phyloP scores from a whole-genome alignment of 2,113 vertebrate species.

The Gallinago paraguaiae region DNA sequence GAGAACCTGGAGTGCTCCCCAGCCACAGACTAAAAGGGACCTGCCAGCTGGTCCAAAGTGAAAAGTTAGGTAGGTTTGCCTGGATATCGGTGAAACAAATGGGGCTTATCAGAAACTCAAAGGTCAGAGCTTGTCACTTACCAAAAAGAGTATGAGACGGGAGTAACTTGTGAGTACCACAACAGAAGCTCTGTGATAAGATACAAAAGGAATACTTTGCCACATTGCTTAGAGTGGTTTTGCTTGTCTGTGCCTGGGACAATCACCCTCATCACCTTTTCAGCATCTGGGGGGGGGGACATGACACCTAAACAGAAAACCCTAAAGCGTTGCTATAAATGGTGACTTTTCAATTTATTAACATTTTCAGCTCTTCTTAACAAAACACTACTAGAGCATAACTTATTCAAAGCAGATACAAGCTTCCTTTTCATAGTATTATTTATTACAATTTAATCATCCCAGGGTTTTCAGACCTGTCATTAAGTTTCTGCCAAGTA shows the following conservation, averaged over 20 bases:
- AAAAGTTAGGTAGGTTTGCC: background rate
- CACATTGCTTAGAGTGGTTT: background rate
- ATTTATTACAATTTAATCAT: background rate
- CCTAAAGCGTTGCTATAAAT: background rate
- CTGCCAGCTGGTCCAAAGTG: background rate
- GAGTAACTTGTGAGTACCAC: background rate
- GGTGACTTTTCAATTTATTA: background rate
- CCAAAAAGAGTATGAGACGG: background rate
- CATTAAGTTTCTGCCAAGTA: background rate
- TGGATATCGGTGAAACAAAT: background rate
- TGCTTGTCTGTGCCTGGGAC: background rate
- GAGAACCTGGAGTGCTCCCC: background rate
- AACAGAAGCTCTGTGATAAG: background rate
- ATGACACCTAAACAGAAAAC: background rate
- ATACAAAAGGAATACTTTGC: background rate
- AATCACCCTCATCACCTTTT: background rate
- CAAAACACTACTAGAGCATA: background rate
- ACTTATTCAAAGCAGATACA: background rate
- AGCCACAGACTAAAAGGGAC: background rate
- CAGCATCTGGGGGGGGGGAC: background rate
- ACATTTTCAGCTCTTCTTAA: background rate
- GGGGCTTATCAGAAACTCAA: constrained; percentile 4
- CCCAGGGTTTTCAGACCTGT: background rate
- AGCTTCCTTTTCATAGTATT: background rate
- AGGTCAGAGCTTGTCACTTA: background rate